Conservation (phyloP, 92 coral and sea anemone genomes). For the Phenganax stokvisi region DNA sequence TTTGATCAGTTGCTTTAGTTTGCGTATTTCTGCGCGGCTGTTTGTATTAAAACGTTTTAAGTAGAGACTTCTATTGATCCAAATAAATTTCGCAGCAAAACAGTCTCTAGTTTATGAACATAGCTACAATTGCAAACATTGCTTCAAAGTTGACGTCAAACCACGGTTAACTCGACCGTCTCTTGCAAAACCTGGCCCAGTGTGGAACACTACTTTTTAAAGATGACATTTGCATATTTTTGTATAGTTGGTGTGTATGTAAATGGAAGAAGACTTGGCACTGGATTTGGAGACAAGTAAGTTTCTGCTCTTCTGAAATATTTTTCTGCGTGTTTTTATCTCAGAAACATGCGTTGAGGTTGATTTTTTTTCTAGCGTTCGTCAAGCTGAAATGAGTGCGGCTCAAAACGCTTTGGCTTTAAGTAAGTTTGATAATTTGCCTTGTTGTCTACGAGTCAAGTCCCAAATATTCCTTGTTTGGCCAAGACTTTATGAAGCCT, state of each 20-base stretch:
- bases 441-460: neutral
- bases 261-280: slow-evolving; percentile 75
- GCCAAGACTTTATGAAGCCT: too few relatives aligned
- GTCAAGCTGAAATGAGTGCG: slow-evolving; percentile 93
- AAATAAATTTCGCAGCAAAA: too few relatives aligned
- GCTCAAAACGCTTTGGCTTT: slow-evolving; percentile 78
- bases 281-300: slow-evolving; percentile 89
- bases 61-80: too few relatives aligned
- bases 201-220: neutral
- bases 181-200: too few relatives aligned
- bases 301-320: neutral
- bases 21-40: too few relatives aligned
- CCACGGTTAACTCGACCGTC: too few relatives aligned
- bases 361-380: slow-evolving; percentile 52
- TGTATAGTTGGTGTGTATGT: slow-evolving; percentile 80
- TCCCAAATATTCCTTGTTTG: too few relatives aligned
- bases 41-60: too few relatives aligned
- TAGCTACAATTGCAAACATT: too few relatives aligned
- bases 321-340: neutral
- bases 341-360: neutral
- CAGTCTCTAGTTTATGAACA: too few relatives aligned
- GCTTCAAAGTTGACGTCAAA: too few relatives aligned
- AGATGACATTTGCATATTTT: neutral
- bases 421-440: slow-evolving; percentile 52
- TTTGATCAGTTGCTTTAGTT: too few relatives aligned